Percentiles rank a stretch among this genome's conserved stretches.
These are phyloP conservation scores for Orthosia incerta DNA, from an alignment of 2,888 invertebrate species.

Conservation along the genomic window DNA sequence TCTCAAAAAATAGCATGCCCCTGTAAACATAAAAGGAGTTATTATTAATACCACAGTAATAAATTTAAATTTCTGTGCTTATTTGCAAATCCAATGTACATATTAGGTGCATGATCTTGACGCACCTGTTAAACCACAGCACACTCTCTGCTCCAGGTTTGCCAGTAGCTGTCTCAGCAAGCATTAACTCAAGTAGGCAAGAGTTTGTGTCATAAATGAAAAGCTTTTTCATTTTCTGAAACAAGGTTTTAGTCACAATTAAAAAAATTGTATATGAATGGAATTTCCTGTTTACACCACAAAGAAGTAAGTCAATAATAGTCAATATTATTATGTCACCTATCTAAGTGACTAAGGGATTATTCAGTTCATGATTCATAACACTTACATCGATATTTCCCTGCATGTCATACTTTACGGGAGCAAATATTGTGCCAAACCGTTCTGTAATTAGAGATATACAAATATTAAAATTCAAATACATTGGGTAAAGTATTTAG, in stretches of 20 bases:
- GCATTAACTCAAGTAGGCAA: constrained; percentile 93
- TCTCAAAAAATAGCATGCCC: constrained; percentile 92
- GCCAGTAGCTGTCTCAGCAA: constrained; percentile 90
- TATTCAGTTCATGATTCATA: constrained; percentile 16
- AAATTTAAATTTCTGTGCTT: not conserved
- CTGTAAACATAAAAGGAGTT: constrained; percentile 78
- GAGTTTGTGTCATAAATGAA: constrained; percentile 89
- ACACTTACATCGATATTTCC: constrained; percentile 93
- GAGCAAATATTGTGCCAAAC: constrained; percentile 94
- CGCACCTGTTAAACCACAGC: constrained; percentile 94
- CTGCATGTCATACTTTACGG: constrained; percentile 94
- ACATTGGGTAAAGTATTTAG: not conserved
- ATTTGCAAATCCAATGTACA: not conserved
- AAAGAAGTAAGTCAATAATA: not conserved
- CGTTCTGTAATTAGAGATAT: constrained; percentile 90
- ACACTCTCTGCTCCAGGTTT: constrained; percentile 92
- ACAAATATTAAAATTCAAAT: not conserved
- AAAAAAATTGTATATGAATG: not conserved
- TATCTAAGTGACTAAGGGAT: not conserved
- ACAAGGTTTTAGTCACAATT: constrained; percentile 3
- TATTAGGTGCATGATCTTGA: not conserved
- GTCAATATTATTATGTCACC: not conserved
- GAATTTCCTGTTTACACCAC: not conserved
- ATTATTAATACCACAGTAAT: not conserved
- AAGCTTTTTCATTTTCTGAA: constrained; percentile 92